Conservation (phyloP, 2,888 invertebrate species). For the Corythucha ciliata region DNA sequence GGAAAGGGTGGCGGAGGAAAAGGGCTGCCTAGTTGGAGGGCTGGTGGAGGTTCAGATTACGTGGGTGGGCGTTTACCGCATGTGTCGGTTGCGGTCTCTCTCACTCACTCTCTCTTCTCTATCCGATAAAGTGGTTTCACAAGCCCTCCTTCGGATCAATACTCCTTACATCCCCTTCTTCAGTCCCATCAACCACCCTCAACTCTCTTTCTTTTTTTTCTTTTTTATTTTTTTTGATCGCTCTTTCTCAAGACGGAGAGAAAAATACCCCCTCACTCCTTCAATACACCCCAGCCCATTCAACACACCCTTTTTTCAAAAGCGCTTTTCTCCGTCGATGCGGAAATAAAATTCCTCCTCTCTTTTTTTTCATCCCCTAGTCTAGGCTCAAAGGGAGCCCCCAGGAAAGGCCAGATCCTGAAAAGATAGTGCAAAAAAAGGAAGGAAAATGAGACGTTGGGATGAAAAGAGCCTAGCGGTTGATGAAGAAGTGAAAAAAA, state of each 20-base stretch:
- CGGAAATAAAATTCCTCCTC: slow-evolving; percentile 16
- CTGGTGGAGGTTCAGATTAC: slow-evolving; percentile 24
- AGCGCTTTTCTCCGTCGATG: slow-evolving; percentile 5
- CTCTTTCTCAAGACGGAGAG: background rate
- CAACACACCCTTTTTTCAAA: background rate
- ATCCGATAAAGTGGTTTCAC: slow-evolving; percentile 28
- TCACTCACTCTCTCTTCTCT: slow-evolving; percentile 3
- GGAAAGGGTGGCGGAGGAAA: slow-evolving; percentile 28
- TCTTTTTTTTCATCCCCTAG: too few relatives aligned
- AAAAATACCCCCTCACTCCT: background rate
- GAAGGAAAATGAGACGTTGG: too few relatives aligned
- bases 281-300: background rate
- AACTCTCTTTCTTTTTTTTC: too few relatives aligned
- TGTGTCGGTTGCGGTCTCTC: slow-evolving; percentile 24
- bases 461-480: too few relatives aligned
- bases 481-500: background rate
- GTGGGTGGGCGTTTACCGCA: slow-evolving; percentile 23
- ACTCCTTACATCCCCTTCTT: slow-evolving; percentile 24
- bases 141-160: slow-evolving; percentile 24
- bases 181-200: background rate
- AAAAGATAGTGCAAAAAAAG: too few relatives aligned
- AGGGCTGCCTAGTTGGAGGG: slow-evolving; percentile 18
- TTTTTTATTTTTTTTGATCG: too few relatives aligned
- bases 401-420: too few relatives aligned
- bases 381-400: too few relatives aligned